Base-by-base conservation (phyloP, 1,140 invertebrate genomes). In the Doryteuthis pealeii region DNA sequence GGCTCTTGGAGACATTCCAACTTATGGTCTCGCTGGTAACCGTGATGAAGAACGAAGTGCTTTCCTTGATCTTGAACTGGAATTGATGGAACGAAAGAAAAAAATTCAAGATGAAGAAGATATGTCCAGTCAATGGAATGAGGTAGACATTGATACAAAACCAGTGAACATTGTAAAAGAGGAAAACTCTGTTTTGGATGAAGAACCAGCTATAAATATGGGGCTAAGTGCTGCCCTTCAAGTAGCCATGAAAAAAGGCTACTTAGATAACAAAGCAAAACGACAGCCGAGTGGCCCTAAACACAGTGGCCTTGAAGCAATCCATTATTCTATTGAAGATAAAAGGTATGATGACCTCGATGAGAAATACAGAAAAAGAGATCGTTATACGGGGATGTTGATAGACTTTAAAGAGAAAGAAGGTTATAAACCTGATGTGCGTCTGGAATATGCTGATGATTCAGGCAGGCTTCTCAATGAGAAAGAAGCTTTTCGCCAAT, bases 381-480 rank as follows among this genome's bases (percentile, higher is more conserved):
- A 94, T 80, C 90, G 95, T 74, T 94, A 95, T 86, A 90, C 91
- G 73, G 84, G 84, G 14, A 96, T 96, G 18, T 92, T 94, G 18
- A 92, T 91, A 54, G 96, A 99, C 43, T 99, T 99, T 87, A 94
- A 93, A 83, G 98, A 99, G 84, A 99, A 98, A 87, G 92, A 93
- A 40, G 90, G 91, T 70, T 99, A 98, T 87, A 95, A 94, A 83
- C 98, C 98, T 0, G 95, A 96, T 87, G 93, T 99, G 12, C 98
- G 98, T 88, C 89, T 99, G 77, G 96, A 98, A 84, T 99, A 99
- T 84, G 96, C 97, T 74, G 97, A 99, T 89, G 96, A 99, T 84
- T 93, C 95, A 85, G 98, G 98, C 2, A 91, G 93, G 71, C 91
- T 94, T 72, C 90, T 99, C 71, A 94, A 93, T 81, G 92, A 93